Evolutionary conservation across 2,113 vertebrate species (phyloP), one percentile per base, ranked within the genome.

Genomic region (Asarcornis scutulata): DNA sequence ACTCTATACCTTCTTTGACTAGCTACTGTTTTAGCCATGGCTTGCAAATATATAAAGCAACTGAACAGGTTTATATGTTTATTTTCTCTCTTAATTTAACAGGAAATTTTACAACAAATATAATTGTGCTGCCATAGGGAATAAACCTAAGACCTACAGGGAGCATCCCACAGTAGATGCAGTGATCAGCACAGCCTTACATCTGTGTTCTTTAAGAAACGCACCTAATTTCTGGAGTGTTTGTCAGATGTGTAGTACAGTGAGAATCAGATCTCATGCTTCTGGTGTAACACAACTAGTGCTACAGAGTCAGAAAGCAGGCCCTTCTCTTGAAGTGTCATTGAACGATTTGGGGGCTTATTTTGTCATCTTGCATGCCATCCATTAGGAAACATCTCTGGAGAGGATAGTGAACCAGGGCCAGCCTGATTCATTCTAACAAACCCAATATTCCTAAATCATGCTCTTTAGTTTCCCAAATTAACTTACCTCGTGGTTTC

Each of bases 391-490:
- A 42, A 34, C 13, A 2, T 36, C 42, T 90, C 95, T 62, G 66
- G 79, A 86, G 76, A 89, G 68, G 58, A 44, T 0, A 75, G 60
- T 78, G 93, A 88, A 81, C 76, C 67, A 85, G 17, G 58, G 79
- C 69, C 63, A 71, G 69, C 53, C 66, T 79, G 88, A 95, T 88
- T 93, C 72, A 40, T 94, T 93, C 73, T 82, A 92, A 95, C 86
- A 95, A 95, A 93, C 73, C 62, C 73, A 86, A 88, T 96, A 92
- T 93, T 92, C 90, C 66, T 96, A 91, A 96, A 96, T 93, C 88
- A 86, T 46, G 62, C 73, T 93, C 62, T 92, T 95, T 94, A 93
- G 73, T 92, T 92, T 91, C 88, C 86, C 83, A 88, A 32, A 96
- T 93, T 94, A 96, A 97, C 83, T 94, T 92, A 95, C 90, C 69